Base-by-base conservation (phyloP, 2,888 invertebrate genomes). In the Drosophila kanekoi region DNA sequence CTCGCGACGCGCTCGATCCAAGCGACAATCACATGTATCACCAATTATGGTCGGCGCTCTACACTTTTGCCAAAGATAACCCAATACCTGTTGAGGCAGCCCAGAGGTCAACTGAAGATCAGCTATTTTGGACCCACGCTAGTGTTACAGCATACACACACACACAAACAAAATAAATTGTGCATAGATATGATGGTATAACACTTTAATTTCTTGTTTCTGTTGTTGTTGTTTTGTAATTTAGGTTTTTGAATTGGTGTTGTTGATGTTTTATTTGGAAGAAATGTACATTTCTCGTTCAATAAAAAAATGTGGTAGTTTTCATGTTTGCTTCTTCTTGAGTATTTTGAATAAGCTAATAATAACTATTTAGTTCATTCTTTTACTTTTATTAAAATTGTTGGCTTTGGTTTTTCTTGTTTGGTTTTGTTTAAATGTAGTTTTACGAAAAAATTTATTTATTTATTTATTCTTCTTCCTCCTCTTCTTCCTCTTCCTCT, bases 401-500 rank as follows among this genome's bases (percentile, higher is more conserved):
- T 80, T 83, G 88, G 88, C 80, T 72, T 87, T 89, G 86, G 71
- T 69, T 75, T 77, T 81, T 75, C 73, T 78, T 78, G 48, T 77
- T 78, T 68, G 73, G 75, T 77, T 71, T 84, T 80, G 89, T 88
- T 82, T 91, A 90, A 90, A 91, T 91, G 90, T 90, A 90, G 90
- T 91, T 90, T 91, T 92, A 83, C 88, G 83, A 83, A 83, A 86
- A 83, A 86, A 79, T 79, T 73, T 72, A 60, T 71, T 77, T 83
- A 86, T 77, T 77, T 75, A 81, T 71, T 81, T 77, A 84, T 90
- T 86, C 81, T 69, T 87, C 62, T 52, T 64, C 63, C 63, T 81
- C 80, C 64, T 80, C 81, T 54, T 92, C 91, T 73, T 92, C 90
- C 59, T 92, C 92, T 59, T 92, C 92, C 60, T 92, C 92, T 64